phyloP scores from a whole-genome alignment of 2,797 vertebrate genomes.

The Rhadinocentrus ornatus region DNA sequence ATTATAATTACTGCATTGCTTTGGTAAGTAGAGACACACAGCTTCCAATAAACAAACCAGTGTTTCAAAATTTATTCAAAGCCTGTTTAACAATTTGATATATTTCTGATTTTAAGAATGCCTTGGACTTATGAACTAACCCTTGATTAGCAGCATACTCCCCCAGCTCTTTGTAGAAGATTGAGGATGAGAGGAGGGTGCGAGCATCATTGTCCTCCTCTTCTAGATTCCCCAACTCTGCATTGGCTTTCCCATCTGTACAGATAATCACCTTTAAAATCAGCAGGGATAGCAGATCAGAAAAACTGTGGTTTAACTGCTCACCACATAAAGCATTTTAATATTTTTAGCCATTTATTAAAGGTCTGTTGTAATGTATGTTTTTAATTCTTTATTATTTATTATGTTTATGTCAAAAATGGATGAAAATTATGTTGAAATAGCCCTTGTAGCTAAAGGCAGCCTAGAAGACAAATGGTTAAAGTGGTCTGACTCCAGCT shows the following conservation, averaged over 20 bases:
- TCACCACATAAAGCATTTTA: not conserved
- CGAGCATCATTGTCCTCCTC: conserved; percentile 68
- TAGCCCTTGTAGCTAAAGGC: not conserved
- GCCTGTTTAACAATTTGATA: not conserved
- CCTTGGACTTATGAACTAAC: conserved; percentile 45
- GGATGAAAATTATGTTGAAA: not conserved
- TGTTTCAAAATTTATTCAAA: not conserved
- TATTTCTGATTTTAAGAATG: not conserved
- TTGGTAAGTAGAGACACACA: not conserved
- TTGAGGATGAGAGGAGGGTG: conserved; percentile 76
- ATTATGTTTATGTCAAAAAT: not conserved
- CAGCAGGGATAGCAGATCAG: conserved; percentile 37
- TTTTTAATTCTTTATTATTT: not conserved
- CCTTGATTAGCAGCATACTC: conserved; percentile 75
- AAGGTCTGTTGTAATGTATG: not conserved
- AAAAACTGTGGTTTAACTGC: not conserved
- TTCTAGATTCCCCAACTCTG: conserved; percentile 79
- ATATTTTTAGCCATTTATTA: not conserved
- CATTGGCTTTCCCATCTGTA: conserved; percentile 83
- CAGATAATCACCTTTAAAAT: conserved; percentile 81
- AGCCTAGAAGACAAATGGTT: not conserved
- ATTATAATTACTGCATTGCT: not conserved
- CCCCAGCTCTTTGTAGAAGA: conserved; percentile 83
- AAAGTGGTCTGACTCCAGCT: conserved; percentile 3
- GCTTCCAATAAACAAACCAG: not conserved